Conservation (phyloP, 2,888 invertebrate genomes). For the Nymphalis urticae region DNA sequence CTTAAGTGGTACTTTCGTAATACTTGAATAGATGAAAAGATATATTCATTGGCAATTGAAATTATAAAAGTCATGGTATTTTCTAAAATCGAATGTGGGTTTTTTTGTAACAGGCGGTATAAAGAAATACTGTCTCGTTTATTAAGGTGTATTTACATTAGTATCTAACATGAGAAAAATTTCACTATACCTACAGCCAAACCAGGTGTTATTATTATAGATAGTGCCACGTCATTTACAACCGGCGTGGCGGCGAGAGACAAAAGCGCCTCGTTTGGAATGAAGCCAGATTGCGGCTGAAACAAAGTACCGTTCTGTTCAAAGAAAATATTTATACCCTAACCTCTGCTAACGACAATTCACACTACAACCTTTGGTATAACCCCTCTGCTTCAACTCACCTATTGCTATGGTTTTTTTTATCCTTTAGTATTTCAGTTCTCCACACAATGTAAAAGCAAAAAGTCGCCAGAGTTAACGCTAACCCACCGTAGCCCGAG, state of each 20-base stretch:
- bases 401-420: neutral
- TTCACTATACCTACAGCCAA: constrained; percentile 1
- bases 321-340: constrained; percentile 35
- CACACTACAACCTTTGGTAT: constrained; percentile 29
- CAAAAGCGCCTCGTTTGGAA: constrained; percentile 54
- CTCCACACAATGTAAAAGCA: neutral
- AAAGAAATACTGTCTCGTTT: too few species aligned
- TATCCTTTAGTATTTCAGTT: neutral
- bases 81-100: neutral
- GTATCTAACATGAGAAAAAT: neutral
- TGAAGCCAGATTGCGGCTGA: constrained; percentile 45
- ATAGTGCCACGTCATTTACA: constrained; percentile 31
- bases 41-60: constrained; percentile 3
- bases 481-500: too few species aligned
- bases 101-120: neutral
- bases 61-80: neutral
- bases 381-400: neutral
- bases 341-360: constrained; percentile 28
- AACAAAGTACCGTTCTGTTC: constrained; percentile 41
- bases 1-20: constrained; percentile 32
- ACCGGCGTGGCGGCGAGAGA: constrained; percentile 40
- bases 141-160: too few species aligned
- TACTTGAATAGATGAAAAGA: constrained; percentile 23
- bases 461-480: neutral
- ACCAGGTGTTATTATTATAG: constrained; percentile 22